Evolutionary conservation across 2,797 vertebrate species (phyloP).

Genomic region (Schizothorax lantsangensis): DNA sequence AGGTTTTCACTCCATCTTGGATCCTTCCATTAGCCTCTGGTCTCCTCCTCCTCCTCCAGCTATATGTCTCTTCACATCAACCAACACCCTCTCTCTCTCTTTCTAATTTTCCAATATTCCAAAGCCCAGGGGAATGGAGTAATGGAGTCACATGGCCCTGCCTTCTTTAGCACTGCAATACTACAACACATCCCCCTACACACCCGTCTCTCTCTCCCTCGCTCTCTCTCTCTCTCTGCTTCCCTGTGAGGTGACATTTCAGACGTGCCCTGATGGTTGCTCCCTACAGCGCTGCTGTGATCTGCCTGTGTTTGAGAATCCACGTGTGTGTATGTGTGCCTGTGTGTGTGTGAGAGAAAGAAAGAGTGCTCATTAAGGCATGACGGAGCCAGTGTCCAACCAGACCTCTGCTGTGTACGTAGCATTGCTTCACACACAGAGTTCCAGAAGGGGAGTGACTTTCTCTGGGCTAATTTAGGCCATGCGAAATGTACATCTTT

Average conservation of each 20-base stretch:
- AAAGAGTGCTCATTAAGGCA: slow-evolving; percentile 73
- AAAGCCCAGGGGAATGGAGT: slow-evolving; percentile 69
- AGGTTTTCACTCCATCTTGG: slow-evolving; percentile 9
- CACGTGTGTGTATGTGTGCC: slow-evolving; percentile 35
- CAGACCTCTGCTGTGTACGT: slow-evolving; percentile 68
- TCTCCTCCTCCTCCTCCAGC: not conserved
- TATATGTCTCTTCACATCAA: slow-evolving; percentile 26
- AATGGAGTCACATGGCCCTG: slow-evolving; percentile 68
- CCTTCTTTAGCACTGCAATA: slow-evolving; percentile 67
- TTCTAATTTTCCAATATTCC: slow-evolving; percentile 69
- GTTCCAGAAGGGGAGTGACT: slow-evolving; percentile 4
- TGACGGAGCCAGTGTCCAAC: slow-evolving; percentile 66
- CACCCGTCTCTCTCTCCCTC: not conserved
- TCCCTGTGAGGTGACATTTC: slow-evolving; percentile 75
- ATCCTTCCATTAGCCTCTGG: slow-evolving; percentile 2
- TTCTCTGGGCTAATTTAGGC: slow-evolving; percentile 12
- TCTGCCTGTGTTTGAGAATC: slow-evolving; percentile 63
- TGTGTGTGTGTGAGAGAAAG: slow-evolving; percentile 49
- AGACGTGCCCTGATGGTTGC: slow-evolving; percentile 73
- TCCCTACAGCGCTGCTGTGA: slow-evolving; percentile 77
- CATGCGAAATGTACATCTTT: not conserved
- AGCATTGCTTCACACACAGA: slow-evolving; percentile 49
- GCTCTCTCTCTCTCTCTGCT: slow-evolving; percentile 23
- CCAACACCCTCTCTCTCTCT: slow-evolving; percentile 39
- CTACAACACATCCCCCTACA: slow-evolving; percentile 57